phyloP scores from a whole-genome alignment of 2,113 vertebrate genomes.

The Saccopteryx bilineata region DNA sequence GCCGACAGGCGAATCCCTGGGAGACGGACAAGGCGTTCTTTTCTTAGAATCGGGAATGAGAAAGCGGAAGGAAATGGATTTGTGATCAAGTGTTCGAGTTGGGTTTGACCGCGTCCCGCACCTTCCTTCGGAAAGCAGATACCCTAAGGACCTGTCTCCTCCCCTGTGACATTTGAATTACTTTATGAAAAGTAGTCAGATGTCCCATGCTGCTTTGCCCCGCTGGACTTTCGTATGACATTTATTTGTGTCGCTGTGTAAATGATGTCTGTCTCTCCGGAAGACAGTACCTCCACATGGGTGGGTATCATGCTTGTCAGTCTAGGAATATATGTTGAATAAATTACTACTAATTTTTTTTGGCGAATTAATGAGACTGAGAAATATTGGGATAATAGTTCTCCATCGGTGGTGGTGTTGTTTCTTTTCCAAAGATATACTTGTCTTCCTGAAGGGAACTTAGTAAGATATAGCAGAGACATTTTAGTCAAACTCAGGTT shows the following conservation, averaged over 20 bases:
- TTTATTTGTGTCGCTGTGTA: not conserved
- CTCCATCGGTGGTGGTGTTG: not conserved
- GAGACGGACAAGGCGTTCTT: not conserved
- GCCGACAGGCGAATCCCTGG: not conserved
- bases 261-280: not conserved
- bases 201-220: not conserved
- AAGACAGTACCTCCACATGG: not conserved
- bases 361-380: not conserved
- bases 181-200: not conserved
- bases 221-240: not conserved
- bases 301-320: fast-evolving
- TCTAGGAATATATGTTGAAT: not conserved
- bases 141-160: not conserved
- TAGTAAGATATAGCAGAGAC: not conserved
- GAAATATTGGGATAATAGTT: not conserved
- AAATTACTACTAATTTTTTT: not conserved
- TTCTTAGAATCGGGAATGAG: not conserved
- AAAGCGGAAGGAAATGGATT: not conserved
- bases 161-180: not conserved
- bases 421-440: not conserved
- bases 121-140: not conserved
- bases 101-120: fast-evolving
- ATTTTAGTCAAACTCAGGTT: not conserved
- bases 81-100: no score
- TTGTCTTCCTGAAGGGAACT: not conserved